Conservation (phyloP, 2,113 vertebrate species). For the Scatophagus argus region DNA sequence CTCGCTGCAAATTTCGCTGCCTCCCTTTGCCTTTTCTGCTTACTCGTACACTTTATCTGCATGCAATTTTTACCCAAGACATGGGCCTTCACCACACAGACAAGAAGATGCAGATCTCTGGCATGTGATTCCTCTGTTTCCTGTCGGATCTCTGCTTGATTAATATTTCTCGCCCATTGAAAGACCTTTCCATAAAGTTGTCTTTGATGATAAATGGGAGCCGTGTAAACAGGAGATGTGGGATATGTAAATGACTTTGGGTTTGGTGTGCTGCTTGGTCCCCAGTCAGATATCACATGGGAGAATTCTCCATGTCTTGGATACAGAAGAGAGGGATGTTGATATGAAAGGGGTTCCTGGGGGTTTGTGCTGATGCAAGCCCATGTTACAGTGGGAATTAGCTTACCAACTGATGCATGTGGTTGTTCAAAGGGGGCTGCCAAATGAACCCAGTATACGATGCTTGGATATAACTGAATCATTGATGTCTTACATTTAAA, state of each 20-base stretch:
- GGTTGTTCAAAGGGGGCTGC: slow-evolving; percentile 48
- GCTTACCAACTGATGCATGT: slow-evolving; percentile 34
- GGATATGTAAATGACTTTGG: slow-evolving; percentile 78
- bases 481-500: slow-evolving; percentile 14
- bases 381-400: slow-evolving; percentile 62
- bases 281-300: slow-evolving; percentile 65
- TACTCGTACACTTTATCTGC: slow-evolving; percentile 72
- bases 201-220: slow-evolving; percentile 80
- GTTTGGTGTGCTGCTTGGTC: slow-evolving; percentile 61
- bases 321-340: slow-evolving; percentile 60
- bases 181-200: slow-evolving; percentile 69
- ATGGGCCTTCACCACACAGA: slow-evolving; percentile 47
- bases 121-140: slow-evolving; percentile 62
- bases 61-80: slow-evolving; percentile 75
- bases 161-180: slow-evolving; percentile 64
- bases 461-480: slow-evolving; percentile 22
- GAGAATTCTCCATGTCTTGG: slow-evolving; percentile 59
- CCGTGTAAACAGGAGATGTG: slow-evolving; percentile 75
- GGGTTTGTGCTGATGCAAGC: slow-evolving; percentile 51
- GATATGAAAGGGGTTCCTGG: slow-evolving; percentile 54
- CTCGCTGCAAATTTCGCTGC: slow-evolving; percentile 48
- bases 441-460: slow-evolving; percentile 34
- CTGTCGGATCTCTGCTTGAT: slow-evolving; percentile 71
- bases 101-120: slow-evolving; percentile 47
- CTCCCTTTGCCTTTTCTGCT: slow-evolving; percentile 69